Evolutionary conservation across 2,888 invertebrate genomes (phyloP).

Genomic region (Ischnura elegans): DNA sequence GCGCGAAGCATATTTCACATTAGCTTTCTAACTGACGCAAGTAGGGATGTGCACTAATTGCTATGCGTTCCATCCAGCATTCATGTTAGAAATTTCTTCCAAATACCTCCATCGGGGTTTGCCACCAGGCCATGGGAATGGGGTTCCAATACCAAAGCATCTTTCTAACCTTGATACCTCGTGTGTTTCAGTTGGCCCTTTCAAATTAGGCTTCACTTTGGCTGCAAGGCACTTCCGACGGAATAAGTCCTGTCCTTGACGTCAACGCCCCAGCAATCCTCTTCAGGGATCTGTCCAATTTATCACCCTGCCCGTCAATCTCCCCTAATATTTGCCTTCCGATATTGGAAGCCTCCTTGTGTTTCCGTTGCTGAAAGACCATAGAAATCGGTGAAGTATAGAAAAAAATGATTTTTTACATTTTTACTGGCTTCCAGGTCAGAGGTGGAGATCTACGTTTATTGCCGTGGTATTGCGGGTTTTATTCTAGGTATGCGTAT

Average conservation of each 20-base stretch:
- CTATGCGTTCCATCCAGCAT: too few species aligned
- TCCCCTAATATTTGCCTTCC: constrained; percentile 59
- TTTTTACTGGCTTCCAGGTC: neutral
- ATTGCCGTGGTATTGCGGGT: neutral
- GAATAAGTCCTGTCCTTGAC: neutral
- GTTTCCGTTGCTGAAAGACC: neutral
- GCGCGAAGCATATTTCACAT: too few species aligned
- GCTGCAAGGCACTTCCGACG: too few species aligned
- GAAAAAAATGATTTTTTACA: neutral
- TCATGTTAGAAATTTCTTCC: too few species aligned
- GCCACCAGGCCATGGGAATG: too few species aligned
- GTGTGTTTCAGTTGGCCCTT: too few species aligned
- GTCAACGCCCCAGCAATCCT: neutral
- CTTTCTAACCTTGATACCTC: too few species aligned
- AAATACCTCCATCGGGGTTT: too few species aligned
- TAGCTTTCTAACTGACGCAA: too few species aligned
- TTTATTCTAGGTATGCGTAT: neutral
- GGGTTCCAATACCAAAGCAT: too few species aligned
- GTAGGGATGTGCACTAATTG: too few species aligned
- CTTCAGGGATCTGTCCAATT: neutral
- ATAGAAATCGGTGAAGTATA: neutral
- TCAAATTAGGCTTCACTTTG: too few species aligned
- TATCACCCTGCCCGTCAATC: neutral
- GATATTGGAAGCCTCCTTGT: constrained; percentile 38
- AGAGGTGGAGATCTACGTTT: neutral